Evolutionary conservation across 2,797 vertebrate genomes (phyloP).

Genomic region (Eulemur albifrons): DNA sequence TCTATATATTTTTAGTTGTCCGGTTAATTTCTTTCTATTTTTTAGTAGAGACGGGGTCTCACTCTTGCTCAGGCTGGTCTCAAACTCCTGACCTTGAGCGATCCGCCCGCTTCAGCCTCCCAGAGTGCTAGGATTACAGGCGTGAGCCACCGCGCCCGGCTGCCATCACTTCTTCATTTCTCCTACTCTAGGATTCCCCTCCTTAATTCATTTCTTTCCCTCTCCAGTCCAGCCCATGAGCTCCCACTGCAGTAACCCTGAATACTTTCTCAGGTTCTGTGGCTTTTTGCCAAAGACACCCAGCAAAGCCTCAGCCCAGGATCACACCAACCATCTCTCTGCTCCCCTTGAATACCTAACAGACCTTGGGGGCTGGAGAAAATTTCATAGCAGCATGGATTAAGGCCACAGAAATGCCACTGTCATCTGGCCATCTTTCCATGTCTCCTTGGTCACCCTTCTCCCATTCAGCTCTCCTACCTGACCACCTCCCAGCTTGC

Average conservation of each 20-base stretch:
- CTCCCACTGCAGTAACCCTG: background rate
- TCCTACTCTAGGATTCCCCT: background rate
- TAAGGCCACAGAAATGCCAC: background rate
- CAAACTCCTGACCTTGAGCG: too few relatives aligned
- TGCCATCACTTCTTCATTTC: background rate
- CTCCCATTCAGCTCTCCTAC: background rate
- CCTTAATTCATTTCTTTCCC: background rate
- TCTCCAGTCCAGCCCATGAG: background rate
- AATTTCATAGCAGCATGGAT: background rate
- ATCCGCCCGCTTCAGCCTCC: too few relatives aligned
- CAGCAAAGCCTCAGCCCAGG: background rate
- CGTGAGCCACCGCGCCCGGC: accelerated
- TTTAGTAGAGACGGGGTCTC: too few relatives aligned
- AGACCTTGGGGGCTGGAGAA: background rate
- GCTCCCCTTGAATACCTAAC: background rate
- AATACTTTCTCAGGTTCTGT: background rate
- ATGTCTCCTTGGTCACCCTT: background rate
- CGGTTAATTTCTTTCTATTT: too few relatives aligned
- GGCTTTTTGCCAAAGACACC: background rate
- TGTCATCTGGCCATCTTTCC: background rate
- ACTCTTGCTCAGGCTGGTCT: too few relatives aligned
- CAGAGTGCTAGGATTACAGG: too few relatives aligned
- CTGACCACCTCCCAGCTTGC: background rate
- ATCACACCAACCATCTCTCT: background rate
- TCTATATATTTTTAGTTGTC: too few relatives aligned